Evolutionary conservation across 2,797 vertebrate genomes (phyloP), one percentile per base, ranked within the genome.

Genomic region (Rhynchotus rufescens): DNA sequence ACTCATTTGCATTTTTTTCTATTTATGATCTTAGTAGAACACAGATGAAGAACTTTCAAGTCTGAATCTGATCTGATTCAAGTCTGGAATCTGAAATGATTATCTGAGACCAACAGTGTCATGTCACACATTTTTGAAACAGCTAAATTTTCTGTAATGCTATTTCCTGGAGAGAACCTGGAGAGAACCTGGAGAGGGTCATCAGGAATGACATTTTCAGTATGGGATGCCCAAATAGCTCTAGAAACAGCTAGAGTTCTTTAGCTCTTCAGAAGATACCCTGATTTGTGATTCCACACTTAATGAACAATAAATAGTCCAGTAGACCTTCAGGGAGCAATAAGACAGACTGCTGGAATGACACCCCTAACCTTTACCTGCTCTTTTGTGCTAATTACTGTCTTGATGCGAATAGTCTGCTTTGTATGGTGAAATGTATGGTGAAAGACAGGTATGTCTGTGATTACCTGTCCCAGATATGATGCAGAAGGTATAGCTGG

Each of bases 1-100:
- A 30, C 85, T 51, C 6, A 30, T 83, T 91, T 19, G 20, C n/a
- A 78, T 80, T 90, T 85, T 78, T 91, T 86, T 91, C 51, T 64
- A 67, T 28, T 34, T 60, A 56, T 79, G n/a, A 16, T 69, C 69
- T 79, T 69, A 88, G 32, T 4, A 91, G 64, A 66, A 81, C 28
- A 34, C 1, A 68, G 40, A 45, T 49, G 34, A 89, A 93, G 47
- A 66, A 15, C 42, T 40, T 15, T 28, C n/a, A n/a, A n/a, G n/a
- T n/a, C n/a, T n/a, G n/a, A n/a, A n/a, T n/a, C n/a, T n/a, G n/a
- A n/a, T n/a, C 66, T 76, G 47, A 59, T 61, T 66, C 38, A 73
- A 65, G 42, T 47, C 61, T 66, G 36, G 67, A 91, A 73, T 66
- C 47, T 69, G 38, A 72, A 92, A 78, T 26, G 0, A 71, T 67